A percentile compares a stretch with the other conserved stretches of the same genome.
Evolutionary conservation across 35 echinoderm and acorn worm species (phyloP).

Genomic region (Strongylocentrotus purpuratus): DNA sequence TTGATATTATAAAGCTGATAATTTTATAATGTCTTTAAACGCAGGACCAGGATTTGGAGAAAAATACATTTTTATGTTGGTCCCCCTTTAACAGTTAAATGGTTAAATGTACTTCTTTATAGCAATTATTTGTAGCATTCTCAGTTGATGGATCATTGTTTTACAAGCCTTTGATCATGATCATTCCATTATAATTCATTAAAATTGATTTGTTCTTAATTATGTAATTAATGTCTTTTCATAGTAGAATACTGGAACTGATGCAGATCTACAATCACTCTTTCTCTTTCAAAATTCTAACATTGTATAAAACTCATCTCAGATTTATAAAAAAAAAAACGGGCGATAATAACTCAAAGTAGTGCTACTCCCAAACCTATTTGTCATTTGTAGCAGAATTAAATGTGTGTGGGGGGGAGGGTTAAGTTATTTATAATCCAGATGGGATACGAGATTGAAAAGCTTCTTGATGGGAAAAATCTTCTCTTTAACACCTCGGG

Average conservation of each 20-base stretch:
- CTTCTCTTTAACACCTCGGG: not conserved
- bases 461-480: not conserved
- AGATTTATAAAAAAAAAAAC: not conserved
- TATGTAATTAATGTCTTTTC: no score
- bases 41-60: no score
- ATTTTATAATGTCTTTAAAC: no score
- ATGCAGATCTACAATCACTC: not conserved
- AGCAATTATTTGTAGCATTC: no score
- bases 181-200: no score
- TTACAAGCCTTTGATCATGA: no score
- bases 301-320: not conserved
- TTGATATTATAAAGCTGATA: no score
- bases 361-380: not conserved
- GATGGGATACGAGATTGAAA: not conserved
- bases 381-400: slow-evolving; percentile 11
- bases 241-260: not conserved
- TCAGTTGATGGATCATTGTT: no score
- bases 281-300: not conserved
- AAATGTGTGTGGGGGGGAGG: not conserved
- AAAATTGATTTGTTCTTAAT: no score
- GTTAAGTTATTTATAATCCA: not conserved
- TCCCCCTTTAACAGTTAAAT: no score
- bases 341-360: not conserved
- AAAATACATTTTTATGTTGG: no score
- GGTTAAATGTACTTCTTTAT: no score